Evolutionary conservation across 2,888 invertebrate species (phyloP).

Genomic region (Drosophila fulvimacula): DNA sequence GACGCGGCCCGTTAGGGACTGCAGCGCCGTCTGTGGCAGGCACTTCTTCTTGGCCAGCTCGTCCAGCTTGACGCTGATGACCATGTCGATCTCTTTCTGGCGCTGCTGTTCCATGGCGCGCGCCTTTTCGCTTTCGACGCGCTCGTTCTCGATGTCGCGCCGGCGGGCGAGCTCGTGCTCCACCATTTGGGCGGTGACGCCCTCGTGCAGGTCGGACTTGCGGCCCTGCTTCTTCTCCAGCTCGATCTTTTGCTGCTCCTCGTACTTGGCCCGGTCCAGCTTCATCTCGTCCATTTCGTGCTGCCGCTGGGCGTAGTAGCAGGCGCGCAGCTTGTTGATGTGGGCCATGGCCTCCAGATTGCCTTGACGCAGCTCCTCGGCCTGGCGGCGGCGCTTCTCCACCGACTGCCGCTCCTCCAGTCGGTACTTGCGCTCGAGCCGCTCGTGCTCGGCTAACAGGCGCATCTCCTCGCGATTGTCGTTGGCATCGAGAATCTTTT

Average conservation of each 20-base stretch:
- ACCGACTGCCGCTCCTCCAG: slow-evolving; percentile 56
- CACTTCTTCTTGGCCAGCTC: slow-evolving; percentile 58
- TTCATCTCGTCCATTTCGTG: slow-evolving; percentile 51
- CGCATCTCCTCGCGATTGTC: slow-evolving; percentile 71
- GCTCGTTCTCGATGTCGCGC: slow-evolving; percentile 52
- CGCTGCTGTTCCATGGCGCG: slow-evolving; percentile 40
- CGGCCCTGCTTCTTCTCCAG: slow-evolving; percentile 25
- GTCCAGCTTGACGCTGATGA: slow-evolving; percentile 62
- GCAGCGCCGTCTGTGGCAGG: slow-evolving; percentile 40
- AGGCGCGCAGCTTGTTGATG: slow-evolving; percentile 52
- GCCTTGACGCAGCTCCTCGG: slow-evolving; percentile 50
- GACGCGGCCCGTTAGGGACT: slow-evolving; percentile 57
- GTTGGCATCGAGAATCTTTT: slow-evolving; percentile 67
- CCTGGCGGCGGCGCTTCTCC: slow-evolving; percentile 37
- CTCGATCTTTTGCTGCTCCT: slow-evolving; percentile 46
- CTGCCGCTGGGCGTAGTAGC: slow-evolving; percentile 55
- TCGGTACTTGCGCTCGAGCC: slow-evolving; percentile 67
- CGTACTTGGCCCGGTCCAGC: slow-evolving; percentile 26
- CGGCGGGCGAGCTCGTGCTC: slow-evolving; percentile 62
- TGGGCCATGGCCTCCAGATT: slow-evolving; percentile 54
- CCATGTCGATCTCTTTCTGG: slow-evolving; percentile 69
- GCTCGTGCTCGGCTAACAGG: slow-evolving; percentile 61
- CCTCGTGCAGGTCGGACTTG: slow-evolving; percentile 44
- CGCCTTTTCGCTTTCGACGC: slow-evolving; percentile 19
- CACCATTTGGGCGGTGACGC: slow-evolving; percentile 63